phyloP scores from a whole-genome alignment of 1,140 invertebrate genomes.

The Gryon sp. region DNA sequence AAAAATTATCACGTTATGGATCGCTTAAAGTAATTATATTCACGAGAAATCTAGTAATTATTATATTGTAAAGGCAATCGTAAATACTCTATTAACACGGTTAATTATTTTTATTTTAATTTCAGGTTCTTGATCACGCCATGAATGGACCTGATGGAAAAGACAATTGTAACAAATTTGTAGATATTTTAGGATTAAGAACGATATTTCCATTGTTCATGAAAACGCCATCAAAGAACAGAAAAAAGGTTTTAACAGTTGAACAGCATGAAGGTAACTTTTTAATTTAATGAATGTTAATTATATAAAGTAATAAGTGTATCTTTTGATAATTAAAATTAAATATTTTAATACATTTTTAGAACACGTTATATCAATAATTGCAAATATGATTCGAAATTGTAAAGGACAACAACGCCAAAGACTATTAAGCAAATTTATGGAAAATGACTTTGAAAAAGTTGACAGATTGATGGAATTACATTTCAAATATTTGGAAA shows the following conservation, averaged over 20 bases:
- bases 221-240: slow-evolving; percentile 96
- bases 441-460: slow-evolving; percentile 99
- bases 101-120: slow-evolving; percentile 22
- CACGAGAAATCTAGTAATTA: not conserved
- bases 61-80: too few species aligned
- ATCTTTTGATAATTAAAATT: not conserved
- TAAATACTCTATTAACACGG: not conserved
- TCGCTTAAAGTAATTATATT: slow-evolving; percentile 88
- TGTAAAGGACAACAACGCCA: slow-evolving; percentile 94
- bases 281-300: not conserved
- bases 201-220: slow-evolving; percentile 99
- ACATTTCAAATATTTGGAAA: slow-evolving; percentile 98
- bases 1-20: slow-evolving; percentile 97
- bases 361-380: slow-evolving; percentile 97
- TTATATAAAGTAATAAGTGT: too few species aligned
- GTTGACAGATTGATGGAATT: slow-evolving; percentile 97
- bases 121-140: slow-evolving; percentile 92
- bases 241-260: slow-evolving; percentile 90
- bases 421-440: slow-evolving; percentile 96
- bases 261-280: slow-evolving; percentile 97
- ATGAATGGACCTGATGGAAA: slow-evolving; percentile 94
- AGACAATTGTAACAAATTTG: slow-evolving; percentile 99
- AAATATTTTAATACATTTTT: slow-evolving; percentile 9
- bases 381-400: slow-evolving; percentile 95
- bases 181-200: slow-evolving; percentile 97